Evolutionary conservation across 2,113 vertebrate genomes (phyloP).

Genomic region (Micronisus gabar): DNA sequence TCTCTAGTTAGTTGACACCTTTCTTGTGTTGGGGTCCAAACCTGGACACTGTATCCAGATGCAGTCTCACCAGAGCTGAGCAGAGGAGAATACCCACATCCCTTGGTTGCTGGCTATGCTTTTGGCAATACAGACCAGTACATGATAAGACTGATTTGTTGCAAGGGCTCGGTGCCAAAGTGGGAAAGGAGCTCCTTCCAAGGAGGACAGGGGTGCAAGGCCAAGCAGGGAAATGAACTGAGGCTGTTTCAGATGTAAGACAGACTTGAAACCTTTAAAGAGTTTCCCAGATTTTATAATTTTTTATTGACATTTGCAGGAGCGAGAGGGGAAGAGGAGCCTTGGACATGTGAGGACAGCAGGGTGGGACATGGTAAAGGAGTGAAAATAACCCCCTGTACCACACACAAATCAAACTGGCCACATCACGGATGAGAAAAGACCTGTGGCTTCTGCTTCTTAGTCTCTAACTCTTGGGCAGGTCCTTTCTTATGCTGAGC

Average conservation of each 20-base stretch:
- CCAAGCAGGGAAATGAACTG: neutral
- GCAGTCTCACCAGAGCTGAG: neutral
- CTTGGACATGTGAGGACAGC: neutral
- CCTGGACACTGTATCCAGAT: neutral
- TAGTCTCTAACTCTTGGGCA: neutral
- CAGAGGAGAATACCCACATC: neutral
- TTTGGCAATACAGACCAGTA: neutral
- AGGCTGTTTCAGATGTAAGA: neutral
- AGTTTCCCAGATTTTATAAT: neutral
- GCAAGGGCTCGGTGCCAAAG: neutral
- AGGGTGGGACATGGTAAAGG: neutral
- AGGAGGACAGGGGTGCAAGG: neutral
- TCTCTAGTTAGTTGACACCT: neutral
- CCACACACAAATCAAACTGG: neutral
- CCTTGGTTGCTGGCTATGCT: neutral
- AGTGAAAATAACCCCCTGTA: neutral
- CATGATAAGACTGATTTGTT: neutral
- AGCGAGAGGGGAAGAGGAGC: neutral
- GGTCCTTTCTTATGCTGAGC: neutral
- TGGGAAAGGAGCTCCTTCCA: neutral
- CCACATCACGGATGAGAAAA: neutral
- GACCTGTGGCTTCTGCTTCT: neutral
- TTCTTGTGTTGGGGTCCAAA: neutral
- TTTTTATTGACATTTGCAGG: neutral
- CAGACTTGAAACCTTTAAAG: neutral